Base-by-base conservation (phyloP, 2,888 invertebrate genomes). In the Parnassius apollo region DNA sequence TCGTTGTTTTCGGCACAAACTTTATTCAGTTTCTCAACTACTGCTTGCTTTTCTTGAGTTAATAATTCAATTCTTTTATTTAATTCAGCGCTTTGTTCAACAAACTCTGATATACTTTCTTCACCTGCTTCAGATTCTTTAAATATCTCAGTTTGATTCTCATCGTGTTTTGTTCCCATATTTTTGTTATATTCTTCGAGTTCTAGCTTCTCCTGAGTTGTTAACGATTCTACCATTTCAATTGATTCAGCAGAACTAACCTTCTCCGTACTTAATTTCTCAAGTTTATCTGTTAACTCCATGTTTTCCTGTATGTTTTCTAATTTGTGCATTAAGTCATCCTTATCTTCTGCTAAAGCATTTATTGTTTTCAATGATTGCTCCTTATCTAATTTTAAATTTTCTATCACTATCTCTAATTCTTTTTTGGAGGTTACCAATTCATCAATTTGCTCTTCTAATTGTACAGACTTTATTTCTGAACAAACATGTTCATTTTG, bases 231-330 rank as follows among this genome's bases (percentile, higher is more conserved):
- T 1, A 95, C 95, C 65, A 95, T 95, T 85, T 95, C 95, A 59
- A 95, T 95, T 56, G 95, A 95, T 82, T 95, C 95, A 3, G 95
- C 95, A 0, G 95, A 95, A 59, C 95, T 95, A 1, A 95, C 95
- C 75, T 95, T 95, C 78, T 94, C 94, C 18, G 93, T 92, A 75
- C 94, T 95, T 7, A 96, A 75, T 78, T 96, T 96, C 70, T 95
- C 94, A 46, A 96, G 83, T 80, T 95, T 95, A 71, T 95, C 95
- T 42, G 94, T 91, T 10, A 96, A 83, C 66, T 96, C 96, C 72
- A 95, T 94, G 76, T 96, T 96, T 85, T 96, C 96, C 75, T 94
- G 94, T 44, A 95, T 91, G 71, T 91, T 93, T 68, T 94, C 94
- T 56, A 95, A 81, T 81, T 95, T 95, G 58, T 91, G 88, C 45